phyloP scores from a whole-genome alignment of 2,888 invertebrate genomes.

The Nemoura dubitans region DNA sequence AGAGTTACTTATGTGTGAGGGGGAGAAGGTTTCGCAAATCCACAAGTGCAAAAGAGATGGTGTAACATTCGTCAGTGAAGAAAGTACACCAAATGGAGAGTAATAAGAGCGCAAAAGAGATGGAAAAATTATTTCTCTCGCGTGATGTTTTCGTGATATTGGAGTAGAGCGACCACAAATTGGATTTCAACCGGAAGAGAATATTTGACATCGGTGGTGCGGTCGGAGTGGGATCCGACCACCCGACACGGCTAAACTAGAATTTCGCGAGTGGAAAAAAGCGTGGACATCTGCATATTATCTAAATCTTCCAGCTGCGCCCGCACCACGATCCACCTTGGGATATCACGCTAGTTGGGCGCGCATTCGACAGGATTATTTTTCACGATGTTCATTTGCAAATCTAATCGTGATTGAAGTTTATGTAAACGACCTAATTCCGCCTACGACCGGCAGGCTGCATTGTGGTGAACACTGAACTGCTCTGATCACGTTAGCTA shows the following conservation, averaged over 20 bases:
- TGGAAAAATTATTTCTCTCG: slow-evolving; percentile 31
- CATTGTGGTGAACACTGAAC: background rate
- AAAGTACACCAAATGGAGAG: slow-evolving; percentile 14
- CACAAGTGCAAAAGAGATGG: slow-evolving; percentile 16
- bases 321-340: background rate
- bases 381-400: background rate
- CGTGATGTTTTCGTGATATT: slow-evolving; percentile 36
- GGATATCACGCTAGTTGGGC: background rate
- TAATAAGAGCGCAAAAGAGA: slow-evolving; percentile 41
- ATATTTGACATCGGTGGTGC: background rate
- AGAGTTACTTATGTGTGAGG: slow-evolving; percentile 35
- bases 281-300: background rate
- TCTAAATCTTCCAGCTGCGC: background rate
- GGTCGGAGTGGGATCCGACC: background rate
- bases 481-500: slow-evolving; percentile 7
- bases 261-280: background rate
- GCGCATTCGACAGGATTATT: background rate
- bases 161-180: slow-evolving; percentile 46
- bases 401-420: slow-evolving; percentile 1
- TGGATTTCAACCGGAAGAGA: slow-evolving; percentile 48
- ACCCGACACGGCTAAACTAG: background rate
- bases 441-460: slow-evolving; percentile 7
- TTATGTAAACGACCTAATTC: slow-evolving; percentile 31
- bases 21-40: slow-evolving; percentile 21
- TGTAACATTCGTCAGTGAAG: slow-evolving; percentile 13